Conservation (phyloP, 2,113 vertebrate species). For the Anser brachyrhynchus region DNA sequence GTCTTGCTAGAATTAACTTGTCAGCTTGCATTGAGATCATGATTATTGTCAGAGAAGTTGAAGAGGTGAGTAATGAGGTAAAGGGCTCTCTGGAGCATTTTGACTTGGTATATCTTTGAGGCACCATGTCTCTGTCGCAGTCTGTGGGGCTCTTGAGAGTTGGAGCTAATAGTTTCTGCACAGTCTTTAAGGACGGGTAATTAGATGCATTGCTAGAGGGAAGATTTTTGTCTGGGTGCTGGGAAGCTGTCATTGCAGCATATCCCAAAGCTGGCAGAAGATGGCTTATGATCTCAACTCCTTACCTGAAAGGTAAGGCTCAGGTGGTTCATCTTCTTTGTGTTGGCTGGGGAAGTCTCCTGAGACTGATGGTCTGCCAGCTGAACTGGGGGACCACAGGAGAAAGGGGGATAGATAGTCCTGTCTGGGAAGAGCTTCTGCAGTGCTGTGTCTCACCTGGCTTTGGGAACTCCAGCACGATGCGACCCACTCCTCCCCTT, state of each 20-base stretch:
- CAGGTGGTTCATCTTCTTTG: background rate
- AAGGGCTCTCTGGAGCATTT: background rate
- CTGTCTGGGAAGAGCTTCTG: too few species aligned
- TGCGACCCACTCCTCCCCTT: too few species aligned
- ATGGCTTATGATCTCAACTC: background rate
- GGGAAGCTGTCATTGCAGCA: background rate
- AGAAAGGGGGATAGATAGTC: too few species aligned
- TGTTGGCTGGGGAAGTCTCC: too few species aligned
- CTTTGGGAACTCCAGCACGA: too few species aligned
- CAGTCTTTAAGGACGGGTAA: rapidly evolving
- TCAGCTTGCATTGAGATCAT: background rate
- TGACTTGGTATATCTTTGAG: background rate
- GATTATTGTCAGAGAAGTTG: background rate
- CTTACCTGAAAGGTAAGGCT: background rate
- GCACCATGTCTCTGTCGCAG: background rate
- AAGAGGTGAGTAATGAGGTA: background rate
- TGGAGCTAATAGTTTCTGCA: background rate
- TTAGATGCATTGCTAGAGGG: background rate
- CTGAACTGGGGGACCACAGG: too few species aligned
- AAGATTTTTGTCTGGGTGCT: background rate
- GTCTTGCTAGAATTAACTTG: background rate
- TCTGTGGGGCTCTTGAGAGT: background rate
- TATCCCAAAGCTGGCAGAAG: background rate
- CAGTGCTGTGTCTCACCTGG: too few species aligned
- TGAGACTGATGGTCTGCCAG: too few species aligned